Conservation (phyloP, 2,113 vertebrate species). For the Camelus bactrianus region DNA sequence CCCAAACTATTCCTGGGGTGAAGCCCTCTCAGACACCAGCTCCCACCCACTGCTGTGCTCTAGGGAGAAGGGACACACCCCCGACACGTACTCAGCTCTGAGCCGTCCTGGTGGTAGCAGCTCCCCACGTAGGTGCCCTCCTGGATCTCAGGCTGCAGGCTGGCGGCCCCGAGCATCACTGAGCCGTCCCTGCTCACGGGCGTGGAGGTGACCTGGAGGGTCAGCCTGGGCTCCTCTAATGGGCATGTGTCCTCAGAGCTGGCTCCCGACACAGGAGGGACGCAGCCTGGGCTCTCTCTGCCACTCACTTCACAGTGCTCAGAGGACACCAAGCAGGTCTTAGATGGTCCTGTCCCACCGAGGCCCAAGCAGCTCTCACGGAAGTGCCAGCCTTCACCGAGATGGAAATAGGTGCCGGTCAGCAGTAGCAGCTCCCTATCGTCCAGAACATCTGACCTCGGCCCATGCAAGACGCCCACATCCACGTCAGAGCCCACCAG, state of each 20-base stretch:
- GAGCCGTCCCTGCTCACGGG: slow-evolving; percentile 83
- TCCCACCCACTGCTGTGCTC: rapidly evolving
- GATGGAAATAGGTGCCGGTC: slow-evolving; percentile 3
- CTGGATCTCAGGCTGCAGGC: slow-evolving; percentile 66
- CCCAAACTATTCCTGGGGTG: not conserved
- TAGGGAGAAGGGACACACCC: no score
- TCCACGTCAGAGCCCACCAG: slow-evolving; percentile 75
- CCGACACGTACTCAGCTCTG: slow-evolving; percentile 89
- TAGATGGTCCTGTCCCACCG: not conserved
- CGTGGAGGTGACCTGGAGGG: slow-evolving; percentile 91
- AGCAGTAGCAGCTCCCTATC: slow-evolving; percentile 61
- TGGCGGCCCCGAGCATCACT: not conserved
- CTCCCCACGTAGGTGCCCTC: slow-evolving; percentile 91
- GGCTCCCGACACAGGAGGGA: not conserved
- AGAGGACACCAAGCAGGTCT: not conserved
- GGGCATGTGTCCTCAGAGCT: not conserved
- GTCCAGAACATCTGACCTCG: not conserved
- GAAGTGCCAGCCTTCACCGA: not conserved
- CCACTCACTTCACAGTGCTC: rapidly evolving
- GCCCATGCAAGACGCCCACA: not conserved
- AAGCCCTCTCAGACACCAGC: no score
- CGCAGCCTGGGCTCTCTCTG: not conserved
- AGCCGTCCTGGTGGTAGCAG: slow-evolving; percentile 94
- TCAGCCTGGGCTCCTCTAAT: not conserved
- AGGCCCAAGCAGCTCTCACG: not conserved